Evolutionary conservation across 2,888 invertebrate genomes (phyloP).

Genomic region (Pasiphila rectangulata): DNA sequence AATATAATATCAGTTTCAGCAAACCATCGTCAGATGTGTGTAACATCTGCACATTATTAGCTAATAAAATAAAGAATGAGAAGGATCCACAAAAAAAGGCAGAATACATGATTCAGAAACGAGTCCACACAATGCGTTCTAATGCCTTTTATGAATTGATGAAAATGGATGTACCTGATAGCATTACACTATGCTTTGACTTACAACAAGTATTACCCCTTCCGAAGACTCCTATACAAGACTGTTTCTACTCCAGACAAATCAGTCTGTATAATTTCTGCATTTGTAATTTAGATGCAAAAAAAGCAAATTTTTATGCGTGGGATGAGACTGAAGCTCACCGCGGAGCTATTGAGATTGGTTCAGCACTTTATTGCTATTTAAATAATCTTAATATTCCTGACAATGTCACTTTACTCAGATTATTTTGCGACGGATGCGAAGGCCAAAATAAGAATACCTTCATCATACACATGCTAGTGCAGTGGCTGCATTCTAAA

Average conservation of each 20-base stretch:
- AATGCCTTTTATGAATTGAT: conserved; percentile 28
- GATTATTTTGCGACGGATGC: too few relatives aligned
- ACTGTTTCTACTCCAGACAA: conserved; percentile 36
- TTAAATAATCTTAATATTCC: too few relatives aligned
- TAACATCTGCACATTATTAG: conserved; percentile 30
- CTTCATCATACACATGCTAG: not conserved
- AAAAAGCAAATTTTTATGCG: conserved; percentile 30
- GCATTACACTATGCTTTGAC: conserved; percentile 33
- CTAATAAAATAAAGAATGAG: conserved; percentile 24
- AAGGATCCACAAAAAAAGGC: conserved; percentile 12
- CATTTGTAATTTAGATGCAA: conserved; percentile 28
- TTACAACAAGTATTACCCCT: conserved; percentile 37
- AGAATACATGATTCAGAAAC: conserved; percentile 17
- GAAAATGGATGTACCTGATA: conserved; percentile 15
- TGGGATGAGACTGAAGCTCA: conserved; percentile 39
- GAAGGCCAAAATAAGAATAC: not conserved
- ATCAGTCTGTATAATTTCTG: conserved; percentile 34
- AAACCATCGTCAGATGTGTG: conserved; percentile 36
- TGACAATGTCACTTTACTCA: too few relatives aligned
- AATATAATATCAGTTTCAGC: conserved; percentile 25
- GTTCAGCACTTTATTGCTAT: conserved; percentile 29
- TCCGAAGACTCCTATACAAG: conserved; percentile 36
- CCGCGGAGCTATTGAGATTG: conserved; percentile 34
- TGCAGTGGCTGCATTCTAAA: not conserved
- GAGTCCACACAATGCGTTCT: conserved; percentile 31